Percentiles rank a stretch among this genome's conserved stretches.
These are phyloP conservation scores for Megalurothrips usitatus DNA, from an alignment of 2,888 invertebrate genomes.

Conservation along the genomic window DNA sequence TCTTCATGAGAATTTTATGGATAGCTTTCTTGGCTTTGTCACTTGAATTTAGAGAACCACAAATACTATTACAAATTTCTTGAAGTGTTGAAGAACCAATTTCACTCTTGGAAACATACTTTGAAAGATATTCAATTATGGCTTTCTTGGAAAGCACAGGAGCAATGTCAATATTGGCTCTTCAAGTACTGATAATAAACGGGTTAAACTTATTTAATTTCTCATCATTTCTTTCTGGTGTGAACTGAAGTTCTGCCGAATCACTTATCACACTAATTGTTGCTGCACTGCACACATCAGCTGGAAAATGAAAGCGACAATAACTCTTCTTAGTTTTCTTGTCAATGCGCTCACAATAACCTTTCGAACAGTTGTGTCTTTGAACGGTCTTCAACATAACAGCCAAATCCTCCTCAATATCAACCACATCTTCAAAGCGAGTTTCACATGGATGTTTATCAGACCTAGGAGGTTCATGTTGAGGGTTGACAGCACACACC, in stretches of 20 bases:
- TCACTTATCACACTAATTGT: background rate
- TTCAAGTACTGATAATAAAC: slow-evolving; percentile 32
- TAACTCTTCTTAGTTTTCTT: background rate
- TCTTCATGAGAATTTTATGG: slow-evolving; percentile 14
- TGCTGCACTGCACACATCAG: background rate
- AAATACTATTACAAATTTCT: background rate
- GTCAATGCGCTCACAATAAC: background rate
- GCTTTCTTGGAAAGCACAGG: slow-evolving; percentile 29
- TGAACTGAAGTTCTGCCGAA: background rate
- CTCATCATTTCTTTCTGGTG: slow-evolving; percentile 30
- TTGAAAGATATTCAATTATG: slow-evolving; percentile 34
- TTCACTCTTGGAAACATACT: slow-evolving; percentile 35
- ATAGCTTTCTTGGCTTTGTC: background rate
- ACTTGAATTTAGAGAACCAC: no score
- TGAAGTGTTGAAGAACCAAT: background rate
- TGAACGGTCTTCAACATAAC: background rate
- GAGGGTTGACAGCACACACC: background rate
- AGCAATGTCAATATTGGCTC: slow-evolving; percentile 34
- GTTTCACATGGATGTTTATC: background rate
- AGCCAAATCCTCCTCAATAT: background rate
- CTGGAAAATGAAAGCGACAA: slow-evolving; percentile 28
- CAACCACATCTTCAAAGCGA: background rate
- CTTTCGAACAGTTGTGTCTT: background rate
- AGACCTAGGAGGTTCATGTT: background rate
- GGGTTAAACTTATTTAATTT: background rate